Evolutionary conservation across 92 coral and sea anemone genomes (phyloP), one percentile per base, ranked within the genome.

Genomic region (Pocillopora meandrina): DNA sequence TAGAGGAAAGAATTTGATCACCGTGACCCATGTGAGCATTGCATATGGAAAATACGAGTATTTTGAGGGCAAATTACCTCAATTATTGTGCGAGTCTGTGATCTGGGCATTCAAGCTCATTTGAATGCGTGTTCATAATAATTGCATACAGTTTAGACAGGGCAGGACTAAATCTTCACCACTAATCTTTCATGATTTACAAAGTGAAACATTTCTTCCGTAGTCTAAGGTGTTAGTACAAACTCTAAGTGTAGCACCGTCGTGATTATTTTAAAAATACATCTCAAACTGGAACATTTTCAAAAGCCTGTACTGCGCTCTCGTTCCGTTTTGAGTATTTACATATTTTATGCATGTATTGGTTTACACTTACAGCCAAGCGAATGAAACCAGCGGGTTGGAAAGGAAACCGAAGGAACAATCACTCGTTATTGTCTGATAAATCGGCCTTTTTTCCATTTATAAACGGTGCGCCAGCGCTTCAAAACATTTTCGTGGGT

Each of bases 351-450:
- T 42, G 52, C 63, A 66, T 72, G 79, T 66, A 77, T 74, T 82
- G 79, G 86, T 74, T 85, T 52, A 75, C 72, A 89, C 85, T 85
- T 85, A 67, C 88, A 75, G 86, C 78, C 64, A 85, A 89, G 78
- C 82, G 87, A 84, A 78, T 74, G 81, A 35, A 77, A 74, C 78
- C 85, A 14, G 70, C 74, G 34, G 84, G 78, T 64, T 47, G 56
- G 16, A 62, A 65, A 13, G 11, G 62, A 18, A 70, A 68, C 57
- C 76, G 78, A 35, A 78, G 56, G 9, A 42, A 77, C 52, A 10
- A 66, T 33, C 14, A 68, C 16, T 5, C 20, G 10, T 13, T 36
- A 12, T 47, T 13, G 4, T 33, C 21, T n/a, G 8, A 19, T 14
- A 26, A 3, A 57, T 72, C 59, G 10, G 16, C 19, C 7, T 19